Percentiles rank a stretch among this genome's conserved stretches.
Conservation (phyloP, 2,113 vertebrate genomes). For the Hypomesus transpacificus region DNA sequence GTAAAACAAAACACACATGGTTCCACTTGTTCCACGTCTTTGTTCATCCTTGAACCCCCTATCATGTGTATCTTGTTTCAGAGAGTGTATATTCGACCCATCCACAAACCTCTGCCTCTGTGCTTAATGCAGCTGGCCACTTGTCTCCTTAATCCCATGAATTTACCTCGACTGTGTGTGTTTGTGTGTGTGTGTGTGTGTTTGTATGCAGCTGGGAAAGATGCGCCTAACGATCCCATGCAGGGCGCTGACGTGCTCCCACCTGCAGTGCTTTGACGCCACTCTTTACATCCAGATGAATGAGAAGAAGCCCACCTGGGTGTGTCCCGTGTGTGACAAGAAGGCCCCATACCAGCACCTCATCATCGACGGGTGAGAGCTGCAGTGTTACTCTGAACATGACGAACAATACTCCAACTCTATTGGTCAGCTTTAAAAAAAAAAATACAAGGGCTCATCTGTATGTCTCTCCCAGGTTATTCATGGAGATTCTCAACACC, state of each 20-base stretch:
- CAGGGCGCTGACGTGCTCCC: slow-evolving; percentile 93
- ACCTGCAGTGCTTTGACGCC: slow-evolving; percentile 97
- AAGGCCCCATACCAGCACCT: slow-evolving; percentile 96
- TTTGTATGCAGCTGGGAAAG: slow-evolving; percentile 84
- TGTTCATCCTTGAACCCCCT: too few relatives aligned
- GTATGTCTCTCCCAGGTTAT: slow-evolving; percentile 73
- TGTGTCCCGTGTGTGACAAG: slow-evolving; percentile 98
- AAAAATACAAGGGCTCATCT: not conserved
- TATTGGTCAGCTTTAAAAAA: not conserved
- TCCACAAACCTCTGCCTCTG: not conserved
- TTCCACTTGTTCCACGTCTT: not conserved
- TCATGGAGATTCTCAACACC: slow-evolving; percentile 97
- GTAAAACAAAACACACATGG: slow-evolving; percentile 70
- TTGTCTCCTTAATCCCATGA: slow-evolving; percentile 17
- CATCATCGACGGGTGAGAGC: slow-evolving; percentile 92
- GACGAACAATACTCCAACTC: not conserved
- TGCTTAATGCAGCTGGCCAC: not conserved
- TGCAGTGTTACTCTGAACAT: not conserved
- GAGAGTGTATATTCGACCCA: not conserved
- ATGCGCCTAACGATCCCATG: slow-evolving; percentile 97
- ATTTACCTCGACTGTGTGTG: slow-evolving; percentile 6
- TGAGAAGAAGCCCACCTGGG: slow-evolving; percentile 99
- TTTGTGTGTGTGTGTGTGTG: slow-evolving; percentile 18
- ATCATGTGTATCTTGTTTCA: too few relatives aligned
- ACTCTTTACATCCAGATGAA: slow-evolving; percentile 99